Evolutionary conservation across 35 echinoderm and acorn worm species (phyloP).

Genomic region (Heliocidaris tuberculata): DNA sequence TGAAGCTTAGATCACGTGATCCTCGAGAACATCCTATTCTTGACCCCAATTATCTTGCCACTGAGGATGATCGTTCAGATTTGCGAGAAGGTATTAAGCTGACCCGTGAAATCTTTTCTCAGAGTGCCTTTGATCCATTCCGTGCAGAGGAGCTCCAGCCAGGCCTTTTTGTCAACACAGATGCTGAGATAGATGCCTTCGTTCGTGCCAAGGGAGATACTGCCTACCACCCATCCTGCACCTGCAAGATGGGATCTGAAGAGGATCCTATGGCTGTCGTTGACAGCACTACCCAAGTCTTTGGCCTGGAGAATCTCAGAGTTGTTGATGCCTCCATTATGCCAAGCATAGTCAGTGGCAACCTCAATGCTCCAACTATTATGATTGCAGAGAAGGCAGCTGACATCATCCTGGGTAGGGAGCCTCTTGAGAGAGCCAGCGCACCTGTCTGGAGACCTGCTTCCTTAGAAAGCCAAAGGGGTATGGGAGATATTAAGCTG

Average conservation of each 20-base stretch:
- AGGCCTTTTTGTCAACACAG: slow-evolving; percentile 60
- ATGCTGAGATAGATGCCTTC: slow-evolving; percentile 86
- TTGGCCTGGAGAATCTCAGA: slow-evolving; percentile 84
- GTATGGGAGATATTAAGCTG: slow-evolving; percentile 8
- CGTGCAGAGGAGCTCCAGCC: slow-evolving; percentile 86
- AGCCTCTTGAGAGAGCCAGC: slow-evolving; percentile 51
- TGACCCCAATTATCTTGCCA: slow-evolving; percentile 89
- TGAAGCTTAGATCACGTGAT: slow-evolving; percentile 74
- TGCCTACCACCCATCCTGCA: slow-evolving; percentile 94
- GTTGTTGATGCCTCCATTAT: slow-evolving; percentile 97
- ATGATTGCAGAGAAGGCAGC: slow-evolving; percentile 99
- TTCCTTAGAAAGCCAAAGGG: slow-evolving; percentile 70
- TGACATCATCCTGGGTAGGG: slow-evolving; percentile 74
- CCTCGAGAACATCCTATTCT: slow-evolving; percentile 80
- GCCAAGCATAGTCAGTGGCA: slow-evolving; percentile 91
- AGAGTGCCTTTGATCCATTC: slow-evolving; percentile 83
- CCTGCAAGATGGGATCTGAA: slow-evolving; percentile 91
- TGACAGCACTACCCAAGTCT: slow-evolving; percentile 68
- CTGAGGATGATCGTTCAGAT: slow-evolving; percentile 82
- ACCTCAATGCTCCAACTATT: slow-evolving; percentile 92
- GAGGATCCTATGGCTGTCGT: slow-evolving; percentile 94
- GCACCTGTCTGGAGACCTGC: slow-evolving; percentile 76
- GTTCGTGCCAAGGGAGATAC: slow-evolving; percentile 63
- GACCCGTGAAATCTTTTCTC: slow-evolving; percentile 83
- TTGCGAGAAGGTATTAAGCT: slow-evolving; percentile 76